phyloP scores from a whole-genome alignment of 2,113 vertebrate genomes.

The Noctilio leporinus region DNA sequence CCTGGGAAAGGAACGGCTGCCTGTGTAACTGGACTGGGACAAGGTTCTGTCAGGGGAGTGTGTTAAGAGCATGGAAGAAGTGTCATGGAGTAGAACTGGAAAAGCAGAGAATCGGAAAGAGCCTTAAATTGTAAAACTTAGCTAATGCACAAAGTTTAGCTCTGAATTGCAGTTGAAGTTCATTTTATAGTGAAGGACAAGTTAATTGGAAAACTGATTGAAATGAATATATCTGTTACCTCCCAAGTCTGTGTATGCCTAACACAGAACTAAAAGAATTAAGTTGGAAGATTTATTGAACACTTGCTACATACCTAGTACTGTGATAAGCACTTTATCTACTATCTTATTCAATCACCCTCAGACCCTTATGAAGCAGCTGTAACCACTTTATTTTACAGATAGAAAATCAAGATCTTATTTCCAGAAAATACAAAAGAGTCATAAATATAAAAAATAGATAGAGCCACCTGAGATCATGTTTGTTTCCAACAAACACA shows the following conservation, averaged over 20 bases:
- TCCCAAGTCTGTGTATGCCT: neutral
- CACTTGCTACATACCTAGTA: neutral
- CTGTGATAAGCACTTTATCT: neutral
- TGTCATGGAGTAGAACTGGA: neutral
- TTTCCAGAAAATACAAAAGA: slow-evolving; percentile 58
- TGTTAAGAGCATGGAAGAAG: neutral
- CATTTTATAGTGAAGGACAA: neutral
- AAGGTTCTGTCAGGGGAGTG: neutral
- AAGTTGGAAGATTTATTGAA: neutral
- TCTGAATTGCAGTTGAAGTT: neutral
- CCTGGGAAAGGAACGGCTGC: neutral
- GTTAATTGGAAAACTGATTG: neutral
- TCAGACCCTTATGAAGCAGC: slow-evolving; percentile 23
- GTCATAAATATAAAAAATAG: slow-evolving; percentile 62
- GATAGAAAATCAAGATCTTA: slow-evolving; percentile 38
- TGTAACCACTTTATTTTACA: slow-evolving; percentile 55
- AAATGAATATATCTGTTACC: neutral
- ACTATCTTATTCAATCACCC: slow-evolving; percentile 3
- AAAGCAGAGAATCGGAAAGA: neutral
- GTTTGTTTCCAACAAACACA: slow-evolving; percentile 54
- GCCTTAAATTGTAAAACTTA: neutral
- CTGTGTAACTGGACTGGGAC: neutral
- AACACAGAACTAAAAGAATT: neutral
- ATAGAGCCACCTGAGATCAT: slow-evolving; percentile 61
- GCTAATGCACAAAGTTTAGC: neutral